A percentile compares a stretch with the other conserved stretches of the same genome.
These are phyloP conservation scores for Bujurquina vittata DNA, from an alignment of 2,113 vertebrate species.

Conservation along the genomic window DNA sequence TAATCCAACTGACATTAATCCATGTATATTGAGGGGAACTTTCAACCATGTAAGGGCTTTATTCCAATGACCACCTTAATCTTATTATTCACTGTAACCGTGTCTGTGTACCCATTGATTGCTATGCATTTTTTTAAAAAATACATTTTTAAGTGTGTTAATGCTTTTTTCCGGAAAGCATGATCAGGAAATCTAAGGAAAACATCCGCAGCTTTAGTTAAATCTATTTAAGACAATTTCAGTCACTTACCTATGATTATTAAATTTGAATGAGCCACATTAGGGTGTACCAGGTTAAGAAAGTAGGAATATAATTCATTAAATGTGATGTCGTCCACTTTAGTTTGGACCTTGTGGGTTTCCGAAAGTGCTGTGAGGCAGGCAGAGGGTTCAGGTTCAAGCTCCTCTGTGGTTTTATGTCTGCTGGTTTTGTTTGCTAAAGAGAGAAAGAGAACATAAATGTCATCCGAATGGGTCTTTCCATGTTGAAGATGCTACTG, in stretches of 20 bases:
- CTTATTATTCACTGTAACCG: constrained; percentile 40
- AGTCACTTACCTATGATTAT: neutral
- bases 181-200: constrained; percentile 10
- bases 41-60: constrained; percentile 67
- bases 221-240: neutral
- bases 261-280: neutral
- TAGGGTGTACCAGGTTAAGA: neutral
- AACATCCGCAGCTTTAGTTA: constrained; percentile 27
- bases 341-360: constrained; percentile 6
- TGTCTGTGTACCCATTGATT: constrained; percentile 39
- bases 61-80: constrained; percentile 41
- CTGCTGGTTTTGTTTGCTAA: constrained; percentile 29
- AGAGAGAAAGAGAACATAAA: neutral
- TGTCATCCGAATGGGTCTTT: constrained; percentile 45
- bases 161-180: neutral
- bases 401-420: constrained; percentile 38
- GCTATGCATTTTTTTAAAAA: constrained; percentile 69
- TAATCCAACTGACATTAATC: neutral
- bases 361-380: constrained; percentile 38
- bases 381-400: constrained; percentile 28
- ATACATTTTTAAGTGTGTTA: neutral
- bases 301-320: constrained; percentile 10
- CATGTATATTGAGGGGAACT: constrained; percentile 6
- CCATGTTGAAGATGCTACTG: constrained; percentile 43
- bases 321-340: constrained; percentile 27